Evolutionary conservation across 2,797 vertebrate genomes (phyloP).

Genomic region (Apogon talboti): DNA sequence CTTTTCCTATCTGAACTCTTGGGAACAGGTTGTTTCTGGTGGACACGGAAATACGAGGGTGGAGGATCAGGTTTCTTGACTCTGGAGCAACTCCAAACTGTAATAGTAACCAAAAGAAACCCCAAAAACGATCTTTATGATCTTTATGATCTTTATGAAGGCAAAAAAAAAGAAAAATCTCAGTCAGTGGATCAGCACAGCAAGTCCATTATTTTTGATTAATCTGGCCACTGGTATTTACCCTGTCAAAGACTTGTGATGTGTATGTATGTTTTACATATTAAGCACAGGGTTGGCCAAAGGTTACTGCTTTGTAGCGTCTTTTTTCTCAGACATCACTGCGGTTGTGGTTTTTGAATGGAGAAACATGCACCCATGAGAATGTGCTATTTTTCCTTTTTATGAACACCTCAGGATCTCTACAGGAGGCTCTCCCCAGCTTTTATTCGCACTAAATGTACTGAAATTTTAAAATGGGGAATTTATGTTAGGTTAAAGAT

Average conservation of each 20-base stretch:
- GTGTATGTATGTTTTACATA: slow-evolving; percentile 77
- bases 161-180: slow-evolving; percentile 15
- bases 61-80: slow-evolving; percentile 71
- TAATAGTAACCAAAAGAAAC: slow-evolving; percentile 35
- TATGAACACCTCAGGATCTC: slow-evolving; percentile 11
- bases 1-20: slow-evolving; percentile 46
- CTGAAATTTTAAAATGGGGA: neutral
- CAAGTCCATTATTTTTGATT: slow-evolving; percentile 74
- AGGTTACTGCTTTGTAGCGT: slow-evolving; percentile 54
- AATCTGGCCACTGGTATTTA: slow-evolving; percentile 74
- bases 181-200: slow-evolving; percentile 44
- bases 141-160: slow-evolving; percentile 36
- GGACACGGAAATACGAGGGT: slow-evolving; percentile 39
- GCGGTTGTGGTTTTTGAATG: slow-evolving; percentile 36
- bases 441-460: too few relatives aligned
- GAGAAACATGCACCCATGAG: slow-evolving; percentile 23
- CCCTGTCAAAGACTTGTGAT: slow-evolving; percentile 62
- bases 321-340: slow-evolving; percentile 40
- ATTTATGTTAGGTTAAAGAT: neutral
- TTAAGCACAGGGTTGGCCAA: slow-evolving; percentile 72
- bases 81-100: slow-evolving; percentile 71
- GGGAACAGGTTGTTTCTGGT: slow-evolving; percentile 43
- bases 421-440: neutral
- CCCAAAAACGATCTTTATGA: too few relatives aligned
- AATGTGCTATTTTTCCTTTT: slow-evolving; percentile 26